Percentiles rank a stretch among this genome's conserved stretches.
Evolutionary conservation across 2,113 vertebrate species (phyloP).

Genomic region (Otis tarda): DNA sequence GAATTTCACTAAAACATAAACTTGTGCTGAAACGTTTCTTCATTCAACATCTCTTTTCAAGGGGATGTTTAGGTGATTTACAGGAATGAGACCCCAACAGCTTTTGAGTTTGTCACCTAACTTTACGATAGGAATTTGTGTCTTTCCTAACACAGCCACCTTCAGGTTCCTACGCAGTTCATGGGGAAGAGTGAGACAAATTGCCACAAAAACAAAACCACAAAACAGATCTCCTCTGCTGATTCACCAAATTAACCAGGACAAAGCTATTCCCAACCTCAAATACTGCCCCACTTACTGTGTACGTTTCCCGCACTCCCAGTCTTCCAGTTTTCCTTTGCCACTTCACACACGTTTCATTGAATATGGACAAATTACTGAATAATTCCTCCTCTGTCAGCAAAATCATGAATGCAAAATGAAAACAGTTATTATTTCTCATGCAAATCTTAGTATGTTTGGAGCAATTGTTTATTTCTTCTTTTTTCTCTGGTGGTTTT

Average conservation of each 20-base stretch:
- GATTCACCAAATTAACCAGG: neutral
- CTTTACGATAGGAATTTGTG: neutral
- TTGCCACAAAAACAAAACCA: neutral
- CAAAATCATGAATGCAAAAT: neutral
- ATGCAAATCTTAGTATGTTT: neutral
- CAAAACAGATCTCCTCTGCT: neutral
- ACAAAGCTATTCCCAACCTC: neutral
- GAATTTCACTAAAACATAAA: neutral
- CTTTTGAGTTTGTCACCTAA: neutral
- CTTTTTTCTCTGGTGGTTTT: neutral
- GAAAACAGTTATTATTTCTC: neutral
- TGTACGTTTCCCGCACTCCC: constrained; percentile 63
- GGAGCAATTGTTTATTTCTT: neutral
- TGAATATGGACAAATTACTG: constrained; percentile 75
- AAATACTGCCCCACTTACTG: constrained; percentile 61
- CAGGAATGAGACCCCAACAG: neutral
- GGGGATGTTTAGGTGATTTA: neutral
- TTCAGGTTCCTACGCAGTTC: neutral
- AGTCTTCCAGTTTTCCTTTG: constrained; percentile 69
- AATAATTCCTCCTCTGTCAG: constrained; percentile 73
- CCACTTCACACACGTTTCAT: constrained; percentile 89
- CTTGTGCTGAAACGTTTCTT: neutral
- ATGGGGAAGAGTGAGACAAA: neutral
- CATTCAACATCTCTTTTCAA: neutral
- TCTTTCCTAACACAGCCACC: neutral